A percentile compares a stretch with the other conserved stretches of the same genome.
Evolutionary conservation across 2,797 vertebrate species (phyloP).

Genomic region (Hoplostethus mediterraneus): DNA sequence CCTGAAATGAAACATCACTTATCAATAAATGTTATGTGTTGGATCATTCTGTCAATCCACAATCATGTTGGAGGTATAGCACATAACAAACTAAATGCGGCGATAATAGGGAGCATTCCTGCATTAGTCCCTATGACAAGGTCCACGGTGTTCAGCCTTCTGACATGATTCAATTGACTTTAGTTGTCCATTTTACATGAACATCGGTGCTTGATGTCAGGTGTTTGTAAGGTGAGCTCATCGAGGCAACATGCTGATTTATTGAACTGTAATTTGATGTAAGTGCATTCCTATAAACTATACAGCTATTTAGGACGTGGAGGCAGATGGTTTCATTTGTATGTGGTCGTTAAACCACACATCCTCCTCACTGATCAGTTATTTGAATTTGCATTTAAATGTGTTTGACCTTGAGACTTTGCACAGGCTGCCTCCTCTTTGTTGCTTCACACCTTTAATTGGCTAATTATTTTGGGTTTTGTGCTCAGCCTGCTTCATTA

Average conservation of each 20-base stretch:
- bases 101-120: constrained; percentile 15
- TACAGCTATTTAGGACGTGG: constrained; percentile 37
- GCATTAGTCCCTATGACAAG: constrained; percentile 8
- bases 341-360: constrained; percentile 77
- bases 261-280: constrained; percentile 36
- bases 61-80: constrained; percentile 33
- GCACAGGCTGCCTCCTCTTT: constrained; percentile 74
- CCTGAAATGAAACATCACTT: constrained; percentile 60
- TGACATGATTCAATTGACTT: constrained; percentile 35
- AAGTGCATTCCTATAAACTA: constrained; percentile 54
- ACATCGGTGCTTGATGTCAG: constrained; percentile 45
- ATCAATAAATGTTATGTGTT: constrained; percentile 61
- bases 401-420: constrained; percentile 83
- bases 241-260: constrained; percentile 61
- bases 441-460: constrained; percentile 85
- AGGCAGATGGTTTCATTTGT: constrained; percentile 83
- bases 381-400: constrained; percentile 86
- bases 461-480: constrained; percentile 85
- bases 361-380: constrained; percentile 72
- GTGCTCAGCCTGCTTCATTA: constrained; percentile 76
- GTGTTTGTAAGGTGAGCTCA: constrained; percentile 59
- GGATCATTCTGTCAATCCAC: constrained; percentile 56
- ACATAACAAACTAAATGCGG: constrained; percentile 26
- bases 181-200: constrained; percentile 29
- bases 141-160: constrained; percentile 1